Conservation (phyloP, 1,140 invertebrate species). For the Drosophila pandora region DNA sequence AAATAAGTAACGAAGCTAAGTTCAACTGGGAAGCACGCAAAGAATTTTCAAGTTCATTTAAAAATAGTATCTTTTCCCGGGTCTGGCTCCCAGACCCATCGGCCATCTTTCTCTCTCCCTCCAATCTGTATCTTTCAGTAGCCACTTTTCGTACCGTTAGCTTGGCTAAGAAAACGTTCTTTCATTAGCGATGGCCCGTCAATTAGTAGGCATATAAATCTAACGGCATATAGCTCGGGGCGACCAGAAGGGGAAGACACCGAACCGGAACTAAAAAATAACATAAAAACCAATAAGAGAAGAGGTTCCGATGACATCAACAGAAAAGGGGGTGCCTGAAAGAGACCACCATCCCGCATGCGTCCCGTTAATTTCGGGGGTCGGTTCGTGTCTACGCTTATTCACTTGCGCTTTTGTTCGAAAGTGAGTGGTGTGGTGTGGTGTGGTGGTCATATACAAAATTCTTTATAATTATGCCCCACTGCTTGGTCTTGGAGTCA, state of each 20-base stretch:
- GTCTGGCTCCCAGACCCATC: not conserved
- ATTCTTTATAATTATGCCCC: conserved; percentile 72
- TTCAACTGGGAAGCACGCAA: conserved; percentile 18
- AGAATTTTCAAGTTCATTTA: conserved; percentile 49
- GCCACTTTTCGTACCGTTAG: conserved; percentile 68
- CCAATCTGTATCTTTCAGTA: conserved; percentile 5
- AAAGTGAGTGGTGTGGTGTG: conserved; percentile 1
- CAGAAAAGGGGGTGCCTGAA: conserved; percentile 8
- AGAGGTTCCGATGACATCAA: conserved; percentile 7
- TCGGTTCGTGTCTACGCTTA: conserved; percentile 68
- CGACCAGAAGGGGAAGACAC: conserved; percentile 22
- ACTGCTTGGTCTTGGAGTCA: conserved; percentile 10
- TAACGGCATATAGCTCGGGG: conserved; percentile 55
- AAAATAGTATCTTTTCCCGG: conserved; percentile 24
- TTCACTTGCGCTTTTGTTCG: conserved; percentile 72
- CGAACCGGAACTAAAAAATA: conserved; percentile 68
- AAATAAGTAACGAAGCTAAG: conserved; percentile 26
- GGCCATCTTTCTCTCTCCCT: not conserved
- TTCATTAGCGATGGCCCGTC: conserved; percentile 64
- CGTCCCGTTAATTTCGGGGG: conserved; percentile 31
- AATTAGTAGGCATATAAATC: conserved; percentile 66
- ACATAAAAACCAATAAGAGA: conserved; percentile 56
- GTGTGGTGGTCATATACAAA: conserved; percentile 10
- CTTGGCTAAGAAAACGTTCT: conserved; percentile 61
- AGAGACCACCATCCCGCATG: conserved; percentile 41